Evolutionary conservation across 2,113 vertebrate genomes (phyloP).

Genomic region (Odocoileus hemionus): DNA sequence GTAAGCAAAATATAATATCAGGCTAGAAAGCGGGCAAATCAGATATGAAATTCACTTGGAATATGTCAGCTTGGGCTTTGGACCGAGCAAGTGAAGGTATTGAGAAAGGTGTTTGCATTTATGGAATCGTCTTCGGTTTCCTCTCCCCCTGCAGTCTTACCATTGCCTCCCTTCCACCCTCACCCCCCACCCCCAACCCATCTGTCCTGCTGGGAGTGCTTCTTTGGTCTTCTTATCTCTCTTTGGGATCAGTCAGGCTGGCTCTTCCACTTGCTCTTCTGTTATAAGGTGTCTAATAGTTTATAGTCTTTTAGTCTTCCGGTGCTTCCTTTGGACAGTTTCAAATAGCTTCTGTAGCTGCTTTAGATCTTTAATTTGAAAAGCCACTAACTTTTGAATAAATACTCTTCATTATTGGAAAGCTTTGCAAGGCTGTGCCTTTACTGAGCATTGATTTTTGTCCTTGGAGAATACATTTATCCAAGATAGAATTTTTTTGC

Average conservation of each 20-base stretch:
- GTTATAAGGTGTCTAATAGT: slow-evolving; percentile 40
- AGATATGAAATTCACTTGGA: not conserved
- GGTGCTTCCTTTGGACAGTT: not conserved
- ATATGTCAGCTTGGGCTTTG: not conserved
- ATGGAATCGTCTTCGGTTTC: too few species aligned
- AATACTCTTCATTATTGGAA: not conserved
- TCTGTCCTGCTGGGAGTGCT: not conserved
- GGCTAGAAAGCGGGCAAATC: not conserved
- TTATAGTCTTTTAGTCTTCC: slow-evolving; percentile 58
- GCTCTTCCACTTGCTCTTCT: slow-evolving; percentile 32
- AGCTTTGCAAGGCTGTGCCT: not conserved
- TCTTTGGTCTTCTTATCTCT: slow-evolving; percentile 48
- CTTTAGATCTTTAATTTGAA: not conserved
- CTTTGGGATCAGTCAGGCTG: slow-evolving; percentile 35
- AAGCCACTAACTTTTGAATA: not conserved
- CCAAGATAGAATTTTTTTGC: slow-evolving; percentile 25
- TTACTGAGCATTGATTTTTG: not conserved
- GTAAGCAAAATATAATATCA: not conserved
- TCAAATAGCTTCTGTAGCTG: slow-evolving; percentile 20
- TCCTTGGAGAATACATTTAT: not conserved
- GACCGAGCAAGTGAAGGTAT: not conserved
- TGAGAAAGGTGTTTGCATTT: not conserved
- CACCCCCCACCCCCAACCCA: not conserved
- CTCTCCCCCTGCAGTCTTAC: not conserved
- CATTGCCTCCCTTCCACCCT: not conserved